Evolutionary conservation across 2,888 invertebrate genomes (phyloP), one percentile per base, ranked within the genome.

Genomic region (Ochropleura plecta): DNA sequence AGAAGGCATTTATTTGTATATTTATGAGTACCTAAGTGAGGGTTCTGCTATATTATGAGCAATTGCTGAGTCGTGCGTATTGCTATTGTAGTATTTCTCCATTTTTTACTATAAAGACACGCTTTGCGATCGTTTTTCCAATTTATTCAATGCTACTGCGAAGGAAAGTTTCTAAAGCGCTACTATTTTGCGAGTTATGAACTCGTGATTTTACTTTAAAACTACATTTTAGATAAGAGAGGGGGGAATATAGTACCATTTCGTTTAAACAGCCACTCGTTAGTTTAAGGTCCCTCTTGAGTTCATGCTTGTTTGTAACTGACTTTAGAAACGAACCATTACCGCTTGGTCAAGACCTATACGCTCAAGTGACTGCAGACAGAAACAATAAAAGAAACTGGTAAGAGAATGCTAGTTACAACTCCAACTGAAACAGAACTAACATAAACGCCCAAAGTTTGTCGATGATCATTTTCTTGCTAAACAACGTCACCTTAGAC

Each of bases 161-260:
- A 79, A 79, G 48, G 44, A 55, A 55, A 67, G 42, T 72, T 72
- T 63, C 62, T 20, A 44, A 82, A 63, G 42, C 69, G 66, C 72
- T 69, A 75, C 79, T 72, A 65, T 63, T 49, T 67, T n/a, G 66
- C 57, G 48, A 79, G 49, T 63, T 83, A 72, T 79, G 55, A 69
- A 69, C 59, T 64, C 12, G 46, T 69, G 62, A 79, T 55, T 71
- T 48, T 44, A 82, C 64, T 78, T 72, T 51, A 12, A 60, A 79
- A 79, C 76, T 76, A 44, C 16, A 18, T 75, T 79, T 57, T 10
- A 74, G 83, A 82, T 83, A 82, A 83, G 66, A 79, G 30, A 51
- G 67, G 60, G 10, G 20, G 18, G n/a, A 71, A 69, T n/a, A 40
- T 49, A 72, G 70, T 55, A 62, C 30, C 20, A n/a, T 76, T 79